Conservation (phyloP, 2,113 vertebrate genomes). For the Psittacara wagleri region DNA sequence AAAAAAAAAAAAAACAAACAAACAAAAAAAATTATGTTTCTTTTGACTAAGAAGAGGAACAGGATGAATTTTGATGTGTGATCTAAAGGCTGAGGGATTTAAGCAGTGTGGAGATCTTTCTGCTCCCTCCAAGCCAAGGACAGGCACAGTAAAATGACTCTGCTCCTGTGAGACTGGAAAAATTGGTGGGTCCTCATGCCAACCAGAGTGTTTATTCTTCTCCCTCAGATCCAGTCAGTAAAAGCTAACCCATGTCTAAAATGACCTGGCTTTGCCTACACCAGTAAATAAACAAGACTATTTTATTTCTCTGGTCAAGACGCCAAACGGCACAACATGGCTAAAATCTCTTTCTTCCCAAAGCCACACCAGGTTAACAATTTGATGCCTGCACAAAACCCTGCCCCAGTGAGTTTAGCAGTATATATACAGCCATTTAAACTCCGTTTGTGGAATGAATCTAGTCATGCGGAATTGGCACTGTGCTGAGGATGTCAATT, state of each 20-base stretch:
- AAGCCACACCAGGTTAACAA: not conserved
- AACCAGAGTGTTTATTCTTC: not conserved
- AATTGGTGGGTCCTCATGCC: not conserved
- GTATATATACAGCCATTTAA: not conserved
- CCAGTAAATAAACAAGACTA: not conserved
- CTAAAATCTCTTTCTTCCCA: not conserved
- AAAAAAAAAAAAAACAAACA: accelerated
- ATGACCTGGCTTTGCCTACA: not conserved
- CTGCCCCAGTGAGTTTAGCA: not conserved
- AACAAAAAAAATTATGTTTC: not conserved
- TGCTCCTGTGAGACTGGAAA: not conserved
- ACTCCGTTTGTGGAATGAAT: slow-evolving; percentile 19
- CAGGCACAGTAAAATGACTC: not conserved
- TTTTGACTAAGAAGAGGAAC: not conserved
- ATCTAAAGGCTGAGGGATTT: not conserved
- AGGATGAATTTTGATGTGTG: not conserved
- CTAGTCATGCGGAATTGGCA: slow-evolving; percentile 50
- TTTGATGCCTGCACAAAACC: not conserved
- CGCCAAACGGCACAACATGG: not conserved
- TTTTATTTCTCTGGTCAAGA: not conserved
- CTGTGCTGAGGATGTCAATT: slow-evolving; percentile 53
- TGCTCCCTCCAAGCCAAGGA: not conserved
- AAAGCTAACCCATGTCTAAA: not conserved
- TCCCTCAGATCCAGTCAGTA: not conserved
- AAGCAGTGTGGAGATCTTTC: not conserved